Conservation (phyloP, 1,140 invertebrate genomes). For the Melitaea cinxia region DNA sequence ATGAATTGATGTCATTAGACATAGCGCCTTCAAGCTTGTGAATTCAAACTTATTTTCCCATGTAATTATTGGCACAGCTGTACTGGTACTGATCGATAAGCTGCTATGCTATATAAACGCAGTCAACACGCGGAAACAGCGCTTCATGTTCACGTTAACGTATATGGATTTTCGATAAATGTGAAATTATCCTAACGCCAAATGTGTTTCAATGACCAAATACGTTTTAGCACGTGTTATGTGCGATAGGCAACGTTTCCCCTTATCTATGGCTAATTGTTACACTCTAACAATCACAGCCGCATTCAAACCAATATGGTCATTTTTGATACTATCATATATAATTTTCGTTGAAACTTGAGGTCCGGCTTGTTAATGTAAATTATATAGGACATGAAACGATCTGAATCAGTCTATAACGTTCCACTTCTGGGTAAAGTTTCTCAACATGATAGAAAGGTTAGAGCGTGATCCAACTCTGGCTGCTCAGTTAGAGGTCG, state of each 20-base stretch:
- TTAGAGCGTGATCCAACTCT: too few species aligned
- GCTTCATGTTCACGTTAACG: slow-evolving; percentile 5
- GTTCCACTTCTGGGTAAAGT: too few species aligned
- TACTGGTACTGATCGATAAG: slow-evolving; percentile 9
- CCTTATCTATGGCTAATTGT: not conserved
- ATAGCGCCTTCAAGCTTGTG: not conserved
- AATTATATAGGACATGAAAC: too few species aligned
- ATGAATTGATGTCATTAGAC: not conserved
- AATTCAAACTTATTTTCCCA: not conserved
- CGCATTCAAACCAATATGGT: too few species aligned
- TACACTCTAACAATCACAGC: not conserved
- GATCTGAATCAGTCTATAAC: too few species aligned
- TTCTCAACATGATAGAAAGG: too few species aligned
- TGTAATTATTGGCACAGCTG: slow-evolving; percentile 9
- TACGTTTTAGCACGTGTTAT: slow-evolving; percentile 11
- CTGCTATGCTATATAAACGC: slow-evolving; percentile 5
- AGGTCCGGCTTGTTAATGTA: too few species aligned
- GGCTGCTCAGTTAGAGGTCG: too few species aligned
- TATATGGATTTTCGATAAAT: slow-evolving; percentile 8
- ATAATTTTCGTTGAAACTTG: too few species aligned
- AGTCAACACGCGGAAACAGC: not conserved
- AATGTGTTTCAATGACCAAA: slow-evolving; percentile 11
- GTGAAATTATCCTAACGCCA: slow-evolving; percentile 11
- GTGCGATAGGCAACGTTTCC: not conserved
- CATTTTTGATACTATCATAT: too few species aligned